These are phyloP conservation scores for Mastomys coucha DNA, from an alignment of 2,113 vertebrate species.

Conservation along the genomic window DNA sequence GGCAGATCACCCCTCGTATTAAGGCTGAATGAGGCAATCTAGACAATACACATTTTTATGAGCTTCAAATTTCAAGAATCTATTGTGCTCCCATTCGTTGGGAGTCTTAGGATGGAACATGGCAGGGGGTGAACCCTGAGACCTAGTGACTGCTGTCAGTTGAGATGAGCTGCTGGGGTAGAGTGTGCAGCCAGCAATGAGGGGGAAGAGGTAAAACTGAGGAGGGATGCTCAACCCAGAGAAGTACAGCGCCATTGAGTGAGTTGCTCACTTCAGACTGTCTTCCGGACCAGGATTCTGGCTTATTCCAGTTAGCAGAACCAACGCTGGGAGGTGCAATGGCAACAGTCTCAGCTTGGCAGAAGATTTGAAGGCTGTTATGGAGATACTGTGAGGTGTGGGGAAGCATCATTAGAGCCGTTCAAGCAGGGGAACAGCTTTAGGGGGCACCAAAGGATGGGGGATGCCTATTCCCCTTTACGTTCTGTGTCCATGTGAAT, in stretches of 20 bases:
- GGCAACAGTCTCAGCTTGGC: neutral
- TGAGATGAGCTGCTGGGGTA: neutral
- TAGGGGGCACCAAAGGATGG: neutral
- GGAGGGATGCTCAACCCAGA: neutral
- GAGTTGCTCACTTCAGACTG: neutral
- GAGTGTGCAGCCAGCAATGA: neutral
- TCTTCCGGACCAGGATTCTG: neutral
- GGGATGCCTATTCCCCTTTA: neutral
- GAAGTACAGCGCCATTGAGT: neutral
- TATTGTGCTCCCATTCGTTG: neutral
- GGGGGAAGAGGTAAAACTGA: neutral
- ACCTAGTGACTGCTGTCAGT: neutral
- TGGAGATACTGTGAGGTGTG: neutral
- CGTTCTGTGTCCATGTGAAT: neutral
- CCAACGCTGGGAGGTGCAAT: neutral
- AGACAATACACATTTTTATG: neutral
- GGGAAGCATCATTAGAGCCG: neutral
- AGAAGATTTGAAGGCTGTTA: conserved; percentile 2
- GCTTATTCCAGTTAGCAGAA: neutral
- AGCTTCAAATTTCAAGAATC: neutral
- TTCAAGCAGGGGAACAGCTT: neutral
- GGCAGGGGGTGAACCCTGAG: neutral
- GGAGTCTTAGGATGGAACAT: neutral
- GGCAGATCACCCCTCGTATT: neutral
- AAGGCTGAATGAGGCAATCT: neutral